Base-by-base conservation (phyloP, 2,113 vertebrate species). In the Dunckerocampus dactyliophorus region DNA sequence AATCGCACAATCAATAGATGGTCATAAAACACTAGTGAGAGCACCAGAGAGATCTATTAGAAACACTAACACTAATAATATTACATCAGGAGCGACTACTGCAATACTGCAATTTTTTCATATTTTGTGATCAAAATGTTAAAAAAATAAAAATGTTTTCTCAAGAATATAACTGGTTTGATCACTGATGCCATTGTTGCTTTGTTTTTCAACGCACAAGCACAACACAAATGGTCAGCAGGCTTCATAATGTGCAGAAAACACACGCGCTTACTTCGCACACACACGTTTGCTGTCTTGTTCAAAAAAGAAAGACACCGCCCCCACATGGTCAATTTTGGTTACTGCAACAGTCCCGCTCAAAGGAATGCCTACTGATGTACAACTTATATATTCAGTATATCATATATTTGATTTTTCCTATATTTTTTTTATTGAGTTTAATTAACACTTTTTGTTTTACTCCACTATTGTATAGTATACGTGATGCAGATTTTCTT, bases 1-100 rank as follows among this genome's bases (percentile, higher is more conserved):
- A 89, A 89, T 88, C 82, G 34, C 65, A 74, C 56, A 3, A 85
- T 88, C 87, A 77, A 84, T 87, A 76, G 57, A 58, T 80, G 83
- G 84, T 72, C 76, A 77, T 84, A 80, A 88, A 84, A 80, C 73
- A 86, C 52, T 71, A 65, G 59, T 63, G 69, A 81, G 77, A 67
- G 79, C 71, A 80, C 68, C 69, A 56, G 59, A 74, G 64, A 60
- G 75, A 76, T 82, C 56, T 68, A 75, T 83, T 77, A 78, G 75
- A 67, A 65, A 71, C 45, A 42, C 61, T 71, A 72, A 77, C 69
- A 45, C 43, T 69, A 70, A 70, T 64, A 20, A 60, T 58, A 69
- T 77, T 53, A 71, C 54, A 51, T 65, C 37, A 62, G 21, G 15
- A 74, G 50, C 21, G 5, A n/a, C 47, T n/a, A 28, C 24, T 28